Evolutionary conservation across 37 sponge, comb jelly and placozoan species (phyloP).

Genomic region (Halisarca cf. caerulea): DNA sequence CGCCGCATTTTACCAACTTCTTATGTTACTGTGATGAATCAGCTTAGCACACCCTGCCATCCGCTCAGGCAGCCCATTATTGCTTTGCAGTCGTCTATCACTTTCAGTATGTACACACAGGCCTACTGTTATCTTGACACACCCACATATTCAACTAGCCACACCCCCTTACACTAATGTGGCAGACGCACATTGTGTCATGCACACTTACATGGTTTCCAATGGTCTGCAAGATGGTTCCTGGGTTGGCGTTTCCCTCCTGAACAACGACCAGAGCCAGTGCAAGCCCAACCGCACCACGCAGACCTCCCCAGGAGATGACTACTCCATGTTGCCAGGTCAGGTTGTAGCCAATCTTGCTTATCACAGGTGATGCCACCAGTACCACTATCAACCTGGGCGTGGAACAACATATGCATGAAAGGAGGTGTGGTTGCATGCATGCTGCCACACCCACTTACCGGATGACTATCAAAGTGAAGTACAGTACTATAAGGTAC

Average conservation of each 20-base stretch:
- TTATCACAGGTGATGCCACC: slow-evolving; percentile 60
- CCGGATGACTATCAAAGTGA: slow-evolving; percentile 77
- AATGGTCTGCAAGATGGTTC: slow-evolving; percentile 51
- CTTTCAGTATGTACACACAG: too few species aligned
- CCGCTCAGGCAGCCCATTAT: too few species aligned
- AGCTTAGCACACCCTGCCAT: too few species aligned
- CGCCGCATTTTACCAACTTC: too few species aligned
- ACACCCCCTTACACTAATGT: too few species aligned
- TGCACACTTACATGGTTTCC: slow-evolving; percentile 65
- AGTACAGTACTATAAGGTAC: slow-evolving; percentile 74
- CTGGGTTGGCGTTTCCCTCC: slow-evolving; percentile 35
- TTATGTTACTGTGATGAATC: too few species aligned
- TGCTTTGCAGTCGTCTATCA: too few species aligned
- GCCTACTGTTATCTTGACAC: too few species aligned
- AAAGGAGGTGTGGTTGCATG: neutral
- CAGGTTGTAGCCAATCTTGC: slow-evolving; percentile 73
- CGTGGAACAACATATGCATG: too few species aligned
- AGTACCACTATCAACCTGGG: slow-evolving; percentile 58
- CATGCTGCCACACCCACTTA: neutral
- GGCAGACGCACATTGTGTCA: neutral
- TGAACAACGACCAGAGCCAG: slow-evolving; percentile 85
- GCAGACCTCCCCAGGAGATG: slow-evolving; percentile 90
- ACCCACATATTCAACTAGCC: too few species aligned
- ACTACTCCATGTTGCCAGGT: slow-evolving; percentile 68
- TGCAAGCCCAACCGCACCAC: slow-evolving; percentile 89